A percentile compares a stretch with the other conserved stretches of the same genome.
Conservation (phyloP, 1,140 invertebrate genomes). For the Trinorchestia longiramus region DNA sequence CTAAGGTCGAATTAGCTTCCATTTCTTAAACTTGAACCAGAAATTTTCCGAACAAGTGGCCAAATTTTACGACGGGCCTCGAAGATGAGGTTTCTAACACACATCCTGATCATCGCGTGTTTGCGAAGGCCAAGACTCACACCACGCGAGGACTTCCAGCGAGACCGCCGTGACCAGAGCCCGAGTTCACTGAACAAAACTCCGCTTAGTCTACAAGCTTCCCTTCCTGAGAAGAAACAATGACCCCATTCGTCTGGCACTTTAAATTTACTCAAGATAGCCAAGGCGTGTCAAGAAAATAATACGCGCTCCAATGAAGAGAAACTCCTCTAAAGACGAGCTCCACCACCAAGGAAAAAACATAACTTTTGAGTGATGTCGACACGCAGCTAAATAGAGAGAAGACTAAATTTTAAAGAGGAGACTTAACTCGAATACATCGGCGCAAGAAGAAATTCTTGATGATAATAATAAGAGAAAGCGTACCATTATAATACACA, state of each 20-base stretch:
- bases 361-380: not conserved
- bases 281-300: constrained; percentile 6
- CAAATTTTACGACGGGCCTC: not conserved
- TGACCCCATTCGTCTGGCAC: not conserved
- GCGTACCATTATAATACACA: not conserved
- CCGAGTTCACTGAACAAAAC: not conserved
- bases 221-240: not conserved
- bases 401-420: not conserved
- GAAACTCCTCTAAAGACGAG: not conserved
- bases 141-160: not conserved
- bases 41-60: too few relatives aligned
- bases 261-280: constrained; percentile 10
- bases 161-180: not conserved
- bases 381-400: not conserved
- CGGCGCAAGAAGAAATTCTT: not conserved
- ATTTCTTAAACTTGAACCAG: too few relatives aligned
- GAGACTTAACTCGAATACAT: not conserved
- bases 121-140: not conserved
- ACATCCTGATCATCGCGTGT: not conserved
- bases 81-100: not conserved
- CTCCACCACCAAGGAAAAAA: not conserved
- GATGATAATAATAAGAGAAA: not conserved
- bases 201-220: not conserved
- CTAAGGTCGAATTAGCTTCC: too few relatives aligned
- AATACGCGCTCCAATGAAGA: not conserved